Evolutionary conservation across 2,888 invertebrate genomes (phyloP).

Genomic region (Dendrolimus pini): DNA sequence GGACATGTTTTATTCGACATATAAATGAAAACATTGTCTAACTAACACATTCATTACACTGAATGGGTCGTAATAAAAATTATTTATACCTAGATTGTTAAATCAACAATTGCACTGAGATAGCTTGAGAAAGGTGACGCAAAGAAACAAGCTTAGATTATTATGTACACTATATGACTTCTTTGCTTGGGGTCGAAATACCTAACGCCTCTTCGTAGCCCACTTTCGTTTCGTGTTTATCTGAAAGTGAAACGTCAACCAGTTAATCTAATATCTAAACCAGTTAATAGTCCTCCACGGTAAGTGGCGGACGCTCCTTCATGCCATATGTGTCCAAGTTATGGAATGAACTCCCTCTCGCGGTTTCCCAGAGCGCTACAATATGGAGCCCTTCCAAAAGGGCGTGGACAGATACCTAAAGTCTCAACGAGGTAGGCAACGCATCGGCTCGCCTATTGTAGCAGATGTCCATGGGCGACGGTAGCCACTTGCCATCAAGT

Average conservation of each 20-base stretch:
- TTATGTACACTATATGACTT: slow-evolving; percentile 77
- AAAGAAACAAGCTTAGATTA: slow-evolving; percentile 34
- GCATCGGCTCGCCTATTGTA: no score
- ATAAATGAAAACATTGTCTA: slow-evolving; percentile 48
- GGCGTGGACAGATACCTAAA: no score
- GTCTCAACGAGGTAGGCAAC: no score
- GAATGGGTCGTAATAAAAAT: slow-evolving; percentile 39
- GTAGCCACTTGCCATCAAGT: no score
- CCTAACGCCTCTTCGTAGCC: slow-evolving; percentile 95
- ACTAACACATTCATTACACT: slow-evolving; percentile 32
- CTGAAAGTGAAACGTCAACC: slow-evolving; percentile 34
- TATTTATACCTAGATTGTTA: slow-evolving; percentile 52
- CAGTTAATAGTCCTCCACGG: no score
- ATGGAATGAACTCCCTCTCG: no score
- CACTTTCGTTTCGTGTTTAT: slow-evolving; percentile 76
- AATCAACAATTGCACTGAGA: slow-evolving; percentile 68
- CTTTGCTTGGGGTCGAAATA: slow-evolving; percentile 94
- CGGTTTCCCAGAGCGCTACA: no score
- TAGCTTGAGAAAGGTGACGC: slow-evolving; percentile 39
- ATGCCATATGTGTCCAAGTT: no score
- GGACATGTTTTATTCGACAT: slow-evolving; percentile 58
- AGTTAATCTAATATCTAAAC: no score
- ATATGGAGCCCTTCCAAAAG: no score
- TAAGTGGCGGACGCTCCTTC: no score
- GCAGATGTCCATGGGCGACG: no score